Conservation (phyloP, 2,888 invertebrate species). For the Andrena flavipes region DNA sequence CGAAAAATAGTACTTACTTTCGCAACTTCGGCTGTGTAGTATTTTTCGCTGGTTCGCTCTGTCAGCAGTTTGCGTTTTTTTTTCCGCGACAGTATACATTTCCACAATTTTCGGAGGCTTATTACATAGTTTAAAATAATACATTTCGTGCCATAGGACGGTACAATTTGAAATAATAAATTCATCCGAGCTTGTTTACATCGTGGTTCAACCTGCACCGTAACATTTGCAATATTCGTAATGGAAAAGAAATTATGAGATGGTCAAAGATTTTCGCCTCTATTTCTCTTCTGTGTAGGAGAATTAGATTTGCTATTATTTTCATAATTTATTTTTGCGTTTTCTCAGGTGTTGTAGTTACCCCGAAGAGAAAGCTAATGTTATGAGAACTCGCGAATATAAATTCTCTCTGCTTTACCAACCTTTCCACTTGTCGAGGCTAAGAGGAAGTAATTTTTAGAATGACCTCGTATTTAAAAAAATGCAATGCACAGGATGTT, state of each 20-base stretch:
- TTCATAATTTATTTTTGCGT: too few relatives aligned
- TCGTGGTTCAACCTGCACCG: background rate
- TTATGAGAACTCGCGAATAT: too few relatives aligned
- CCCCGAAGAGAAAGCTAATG: too few relatives aligned
- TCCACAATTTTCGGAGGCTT: background rate
- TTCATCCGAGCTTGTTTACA: background rate
- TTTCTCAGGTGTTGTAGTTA: too few relatives aligned
- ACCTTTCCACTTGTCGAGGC: too few relatives aligned
- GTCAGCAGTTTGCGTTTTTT: slow-evolving; percentile 4
- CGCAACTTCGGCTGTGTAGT: slow-evolving; percentile 27
- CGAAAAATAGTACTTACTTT: slow-evolving; percentile 24
- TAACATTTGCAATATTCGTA: background rate
- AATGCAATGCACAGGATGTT: too few relatives aligned
- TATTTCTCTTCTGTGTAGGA: too few relatives aligned
- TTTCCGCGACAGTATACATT: background rate
- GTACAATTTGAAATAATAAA: background rate
- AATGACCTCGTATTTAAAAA: too few relatives aligned
- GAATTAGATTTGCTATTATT: too few relatives aligned
- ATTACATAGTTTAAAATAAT: background rate
- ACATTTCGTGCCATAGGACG: background rate
- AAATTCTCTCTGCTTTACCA: too few relatives aligned
- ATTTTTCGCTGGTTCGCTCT: slow-evolving; percentile 20
- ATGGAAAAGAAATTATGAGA: background rate
- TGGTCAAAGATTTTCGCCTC: too few relatives aligned
- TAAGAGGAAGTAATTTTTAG: too few relatives aligned